Percentiles rank a stretch among this genome's conserved stretches.
Evolutionary conservation across 2,113 vertebrate genomes (phyloP).

Genomic region (Lepus europaeus): DNA sequence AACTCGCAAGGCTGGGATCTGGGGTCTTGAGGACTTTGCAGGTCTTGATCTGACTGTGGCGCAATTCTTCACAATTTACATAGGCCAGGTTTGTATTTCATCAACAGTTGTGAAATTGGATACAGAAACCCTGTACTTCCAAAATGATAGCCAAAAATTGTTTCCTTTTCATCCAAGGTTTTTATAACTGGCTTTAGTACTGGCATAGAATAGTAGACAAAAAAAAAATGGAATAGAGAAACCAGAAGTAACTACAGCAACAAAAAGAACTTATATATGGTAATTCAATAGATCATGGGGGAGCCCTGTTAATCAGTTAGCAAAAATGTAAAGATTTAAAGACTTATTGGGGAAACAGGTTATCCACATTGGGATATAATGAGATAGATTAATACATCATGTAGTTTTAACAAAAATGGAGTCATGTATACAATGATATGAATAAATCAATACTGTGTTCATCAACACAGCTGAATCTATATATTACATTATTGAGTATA

Average conservation of each 20-base stretch:
- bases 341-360: not conserved
- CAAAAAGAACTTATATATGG: not conserved
- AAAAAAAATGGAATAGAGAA: not conserved
- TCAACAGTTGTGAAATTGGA: not conserved
- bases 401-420: not conserved
- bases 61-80: not conserved
- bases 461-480: not conserved
- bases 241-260: not conserved
- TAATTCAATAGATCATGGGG: not conserved
- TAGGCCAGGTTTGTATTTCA: rapidly evolving
- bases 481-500: not conserved
- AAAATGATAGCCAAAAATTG: not conserved
- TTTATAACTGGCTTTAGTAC: not conserved
- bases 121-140: not conserved
- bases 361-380: not conserved
- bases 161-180: not conserved
- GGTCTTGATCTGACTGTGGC: not conserved
- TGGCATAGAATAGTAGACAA: not conserved
- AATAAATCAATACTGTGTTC: not conserved
- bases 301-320: not conserved
- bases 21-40: not conserved
- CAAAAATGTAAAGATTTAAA: not conserved
- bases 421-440: not conserved
- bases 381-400: not conserved
- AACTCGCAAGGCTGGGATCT: not conserved